phyloP scores from a whole-genome alignment of 2,113 vertebrate genomes.

The Lamprologus lemairii region DNA sequence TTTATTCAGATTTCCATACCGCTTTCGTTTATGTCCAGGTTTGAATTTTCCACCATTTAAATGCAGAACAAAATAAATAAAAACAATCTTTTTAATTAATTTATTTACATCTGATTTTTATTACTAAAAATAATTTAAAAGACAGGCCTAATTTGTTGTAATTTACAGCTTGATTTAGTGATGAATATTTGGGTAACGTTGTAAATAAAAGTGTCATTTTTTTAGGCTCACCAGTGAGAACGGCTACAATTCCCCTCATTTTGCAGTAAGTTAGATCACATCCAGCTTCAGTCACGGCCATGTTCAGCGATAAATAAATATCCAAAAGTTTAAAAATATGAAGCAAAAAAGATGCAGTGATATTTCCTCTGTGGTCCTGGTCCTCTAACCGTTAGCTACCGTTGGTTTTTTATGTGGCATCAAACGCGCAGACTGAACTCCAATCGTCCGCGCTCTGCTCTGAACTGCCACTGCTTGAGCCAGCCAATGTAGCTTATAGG shows the following conservation, averaged over 20 bases:
- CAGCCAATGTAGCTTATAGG: slow-evolving; percentile 31
- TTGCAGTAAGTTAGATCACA: slow-evolving; percentile 76
- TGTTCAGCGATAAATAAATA: background rate
- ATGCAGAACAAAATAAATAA: background rate
- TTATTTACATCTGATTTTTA: rapidly evolving
- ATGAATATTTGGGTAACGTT: background rate
- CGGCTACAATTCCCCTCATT: slow-evolving; percentile 71
- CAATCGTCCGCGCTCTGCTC: background rate
- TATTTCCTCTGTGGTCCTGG: background rate
- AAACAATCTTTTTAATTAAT: background rate
- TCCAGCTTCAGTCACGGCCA: slow-evolving; percentile 73
- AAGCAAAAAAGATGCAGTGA: background rate
- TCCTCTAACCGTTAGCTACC: background rate
- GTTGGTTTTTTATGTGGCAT: background rate
- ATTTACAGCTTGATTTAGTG: background rate
- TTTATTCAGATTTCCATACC: background rate
- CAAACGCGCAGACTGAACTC: background rate
- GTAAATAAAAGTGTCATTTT: background rate
- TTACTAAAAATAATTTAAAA: background rate
- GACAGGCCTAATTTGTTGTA: background rate
- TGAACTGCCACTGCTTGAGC: background rate
- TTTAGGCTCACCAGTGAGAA: slow-evolving; percentile 68
- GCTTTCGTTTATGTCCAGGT: background rate
- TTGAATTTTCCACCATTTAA: background rate
- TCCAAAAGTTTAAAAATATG: background rate